Evolutionary conservation across 2,113 vertebrate species (phyloP).

Genomic region (Tachysurus vachellii): DNA sequence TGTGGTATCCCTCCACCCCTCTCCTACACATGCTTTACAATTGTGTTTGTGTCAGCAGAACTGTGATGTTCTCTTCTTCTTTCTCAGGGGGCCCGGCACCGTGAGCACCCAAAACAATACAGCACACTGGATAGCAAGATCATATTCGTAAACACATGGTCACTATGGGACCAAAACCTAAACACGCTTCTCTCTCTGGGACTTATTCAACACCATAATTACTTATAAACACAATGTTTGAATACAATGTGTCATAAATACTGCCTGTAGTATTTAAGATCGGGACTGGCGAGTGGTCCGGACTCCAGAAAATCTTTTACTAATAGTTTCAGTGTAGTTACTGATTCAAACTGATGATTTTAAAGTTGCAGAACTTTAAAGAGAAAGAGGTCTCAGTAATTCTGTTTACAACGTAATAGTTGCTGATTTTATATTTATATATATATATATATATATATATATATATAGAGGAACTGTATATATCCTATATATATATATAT

Average conservation of each 20-base stretch:
- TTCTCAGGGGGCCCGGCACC: conserved; percentile 31
- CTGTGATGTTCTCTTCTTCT: conserved; percentile 20
- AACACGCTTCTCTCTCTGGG: conserved; percentile 35
- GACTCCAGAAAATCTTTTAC: neutral
- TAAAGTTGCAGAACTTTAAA: neutral
- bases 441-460: too few species aligned
- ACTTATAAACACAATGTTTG: conserved; percentile 20
- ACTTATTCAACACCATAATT: conserved; percentile 34
- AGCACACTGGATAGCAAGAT: neutral
- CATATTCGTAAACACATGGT: conserved; percentile 33
- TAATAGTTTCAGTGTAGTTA: neutral
- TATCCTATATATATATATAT: too few species aligned
- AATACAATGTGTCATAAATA: neutral
- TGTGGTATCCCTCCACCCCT: conserved; percentile 33
- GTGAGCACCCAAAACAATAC: conserved; percentile 32
- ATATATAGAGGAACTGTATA: too few species aligned
- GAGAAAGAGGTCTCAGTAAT: neutral
- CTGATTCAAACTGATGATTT: neutral
- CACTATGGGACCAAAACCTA: conserved; percentile 32
- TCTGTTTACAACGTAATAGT: neutral
- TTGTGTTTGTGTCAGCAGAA: conserved; percentile 42
- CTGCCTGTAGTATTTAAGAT: neutral
- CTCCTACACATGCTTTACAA: conserved; percentile 38
- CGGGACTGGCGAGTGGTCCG: neutral
- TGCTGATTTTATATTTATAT: too few species aligned